These are phyloP conservation scores for Pygmarrhopalites habei DNA, from an alignment of 1,140 invertebrate genomes.

Conservation along the genomic window DNA sequence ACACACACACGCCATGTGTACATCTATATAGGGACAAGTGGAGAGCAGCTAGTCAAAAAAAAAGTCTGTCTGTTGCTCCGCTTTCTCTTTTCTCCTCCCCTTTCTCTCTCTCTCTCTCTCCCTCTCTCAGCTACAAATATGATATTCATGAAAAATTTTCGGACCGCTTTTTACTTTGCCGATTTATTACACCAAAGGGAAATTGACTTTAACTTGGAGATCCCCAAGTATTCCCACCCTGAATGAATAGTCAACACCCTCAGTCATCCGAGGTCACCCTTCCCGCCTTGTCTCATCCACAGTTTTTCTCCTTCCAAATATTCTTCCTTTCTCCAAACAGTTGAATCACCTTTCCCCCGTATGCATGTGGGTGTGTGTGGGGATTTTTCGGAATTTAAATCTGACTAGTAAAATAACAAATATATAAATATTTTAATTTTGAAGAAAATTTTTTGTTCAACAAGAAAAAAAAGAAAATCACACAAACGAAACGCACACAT, in stretches of 20 bases:
- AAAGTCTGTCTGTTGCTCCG: background rate
- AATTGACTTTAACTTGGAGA: conserved; percentile 32
- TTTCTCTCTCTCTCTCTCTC: conserved; percentile 2
- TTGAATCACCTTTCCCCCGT: no score
- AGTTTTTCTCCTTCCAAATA: background rate
- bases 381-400: no score
- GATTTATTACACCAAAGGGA: conserved; percentile 38
- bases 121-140: conserved; percentile 17
- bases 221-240: conserved; percentile 9
- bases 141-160: conserved; percentile 39
- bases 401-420: no score
- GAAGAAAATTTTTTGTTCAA: no score
- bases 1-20: no score
- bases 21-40: no score
- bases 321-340: background rate
- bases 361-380: no score
- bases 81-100: background rate
- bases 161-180: conserved; percentile 33
- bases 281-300: background rate
- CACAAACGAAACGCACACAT: no score
- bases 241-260: conserved; percentile 22
- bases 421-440: no score
- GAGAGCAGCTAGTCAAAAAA: no score
- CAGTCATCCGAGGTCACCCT: conserved; percentile 9
- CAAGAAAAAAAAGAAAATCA: no score